These are phyloP conservation scores for Megaceryle alcyon DNA, from an alignment of 2,797 vertebrate species.

Conservation along the genomic window DNA sequence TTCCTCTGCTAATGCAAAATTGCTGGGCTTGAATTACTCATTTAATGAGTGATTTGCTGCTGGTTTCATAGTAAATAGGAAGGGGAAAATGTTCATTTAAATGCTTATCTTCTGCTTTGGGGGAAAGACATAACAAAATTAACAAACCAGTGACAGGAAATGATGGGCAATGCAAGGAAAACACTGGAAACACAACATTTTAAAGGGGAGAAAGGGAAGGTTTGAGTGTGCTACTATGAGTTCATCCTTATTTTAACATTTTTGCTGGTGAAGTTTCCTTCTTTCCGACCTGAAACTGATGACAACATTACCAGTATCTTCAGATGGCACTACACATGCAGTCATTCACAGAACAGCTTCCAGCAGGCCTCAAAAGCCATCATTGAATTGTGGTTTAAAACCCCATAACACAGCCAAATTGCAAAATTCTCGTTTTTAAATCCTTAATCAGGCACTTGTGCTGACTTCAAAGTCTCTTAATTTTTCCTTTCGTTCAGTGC, in stretches of 20 bases:
- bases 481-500: slow-evolving; percentile 45
- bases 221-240: background rate
- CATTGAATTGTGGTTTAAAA: background rate
- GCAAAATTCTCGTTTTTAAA: slow-evolving; percentile 22
- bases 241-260: background rate
- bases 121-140: background rate
- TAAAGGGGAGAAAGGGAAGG: background rate
- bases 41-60: background rate
- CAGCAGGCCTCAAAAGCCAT: slow-evolving; percentile 16
- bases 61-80: background rate
- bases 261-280: background rate
- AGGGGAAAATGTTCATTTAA: slow-evolving; percentile 10
- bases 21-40: slow-evolving; percentile 21
- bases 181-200: background rate
- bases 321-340: background rate
- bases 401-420: background rate
- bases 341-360: background rate
- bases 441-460: slow-evolving; percentile 58
- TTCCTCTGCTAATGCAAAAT: slow-evolving; percentile 24
- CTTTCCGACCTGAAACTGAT: background rate
- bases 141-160: background rate
- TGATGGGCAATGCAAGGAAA: background rate
- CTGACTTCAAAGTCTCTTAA: slow-evolving; percentile 59
- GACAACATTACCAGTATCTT: background rate
- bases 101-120: background rate